Percentiles rank a stretch among this genome's conserved stretches.
Evolutionary conservation across 2,113 vertebrate genomes (phyloP).

Genomic region (Passer montanus): DNA sequence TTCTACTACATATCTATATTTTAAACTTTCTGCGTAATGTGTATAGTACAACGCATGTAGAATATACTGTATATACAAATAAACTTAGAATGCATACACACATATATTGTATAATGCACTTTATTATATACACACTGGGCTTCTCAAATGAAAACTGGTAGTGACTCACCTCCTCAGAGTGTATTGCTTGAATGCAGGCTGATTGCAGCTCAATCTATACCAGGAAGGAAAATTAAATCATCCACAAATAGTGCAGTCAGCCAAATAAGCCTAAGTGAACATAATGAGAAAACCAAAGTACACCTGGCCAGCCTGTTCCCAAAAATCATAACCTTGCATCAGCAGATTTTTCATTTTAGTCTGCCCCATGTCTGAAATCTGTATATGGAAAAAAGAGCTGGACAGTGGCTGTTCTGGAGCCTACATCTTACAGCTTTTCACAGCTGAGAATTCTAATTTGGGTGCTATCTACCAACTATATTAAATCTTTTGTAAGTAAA

Average conservation of each 20-base stretch:
- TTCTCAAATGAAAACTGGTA: background rate
- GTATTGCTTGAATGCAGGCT: background rate
- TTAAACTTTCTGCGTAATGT: background rate
- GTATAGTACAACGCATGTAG: background rate
- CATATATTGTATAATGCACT: background rate
- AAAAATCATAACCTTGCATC: background rate
- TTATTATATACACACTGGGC: background rate
- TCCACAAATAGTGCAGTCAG: background rate
- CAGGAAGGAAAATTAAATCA: background rate
- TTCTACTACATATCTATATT: background rate
- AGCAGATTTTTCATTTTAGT: background rate
- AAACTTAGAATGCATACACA: background rate
- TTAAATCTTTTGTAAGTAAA: background rate
- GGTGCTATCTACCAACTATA: background rate
- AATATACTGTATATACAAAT: background rate
- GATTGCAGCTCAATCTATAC: background rate
- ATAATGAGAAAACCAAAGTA: background rate
- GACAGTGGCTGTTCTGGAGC: background rate
- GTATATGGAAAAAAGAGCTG: background rate
- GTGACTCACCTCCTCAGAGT: background rate
- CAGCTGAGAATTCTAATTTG: background rate
- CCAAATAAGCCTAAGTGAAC: background rate
- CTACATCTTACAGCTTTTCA: background rate
- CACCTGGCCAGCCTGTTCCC: background rate
- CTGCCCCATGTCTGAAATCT: background rate